A percentile compares a stretch with the other conserved stretches of the same genome.
Conservation (phyloP, 1,140 invertebrate species). For the Temnothorax longispinosus region DNA sequence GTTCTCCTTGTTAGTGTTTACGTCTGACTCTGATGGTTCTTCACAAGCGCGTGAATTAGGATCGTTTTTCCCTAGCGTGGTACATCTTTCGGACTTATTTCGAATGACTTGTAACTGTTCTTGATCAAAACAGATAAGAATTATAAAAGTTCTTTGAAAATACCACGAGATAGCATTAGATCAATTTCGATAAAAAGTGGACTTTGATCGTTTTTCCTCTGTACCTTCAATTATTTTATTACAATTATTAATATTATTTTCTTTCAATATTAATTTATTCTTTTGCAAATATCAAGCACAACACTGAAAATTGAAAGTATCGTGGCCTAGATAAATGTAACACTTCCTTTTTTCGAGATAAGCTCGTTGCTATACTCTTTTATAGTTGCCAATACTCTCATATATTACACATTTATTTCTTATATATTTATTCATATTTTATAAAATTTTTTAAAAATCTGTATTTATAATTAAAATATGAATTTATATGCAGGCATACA, state of each 20-base stretch:
- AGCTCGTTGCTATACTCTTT: neutral
- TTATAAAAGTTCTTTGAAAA: too few species aligned
- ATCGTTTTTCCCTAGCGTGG: too few species aligned
- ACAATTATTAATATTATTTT: neutral
- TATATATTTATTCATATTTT: neutral
- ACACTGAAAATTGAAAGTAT: conserved; percentile 11
- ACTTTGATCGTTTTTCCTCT: too few species aligned
- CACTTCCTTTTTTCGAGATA: conserved; percentile 40
- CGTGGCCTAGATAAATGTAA: conserved; percentile 14
- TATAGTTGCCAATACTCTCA: neutral
- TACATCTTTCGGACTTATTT: too few species aligned
- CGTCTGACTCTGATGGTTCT: too few species aligned
- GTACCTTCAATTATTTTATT: neutral
- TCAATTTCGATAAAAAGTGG: too few species aligned
- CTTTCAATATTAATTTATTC: neutral
- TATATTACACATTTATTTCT: neutral
- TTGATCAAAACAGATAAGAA: too few species aligned
- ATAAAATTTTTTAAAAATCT: neutral
- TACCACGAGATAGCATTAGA: too few species aligned
- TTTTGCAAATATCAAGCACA: neutral
- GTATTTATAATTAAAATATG: neutral
- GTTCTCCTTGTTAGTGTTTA: too few species aligned
- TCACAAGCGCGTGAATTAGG: too few species aligned
- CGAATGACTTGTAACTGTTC: too few species aligned
- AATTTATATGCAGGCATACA: neutral